A percentile compares a stretch with the other conserved stretches of the same genome.
These are phyloP conservation scores for Drymodes brunneopygia DNA, from an alignment of 2,113 vertebrate species.

Conservation along the genomic window DNA sequence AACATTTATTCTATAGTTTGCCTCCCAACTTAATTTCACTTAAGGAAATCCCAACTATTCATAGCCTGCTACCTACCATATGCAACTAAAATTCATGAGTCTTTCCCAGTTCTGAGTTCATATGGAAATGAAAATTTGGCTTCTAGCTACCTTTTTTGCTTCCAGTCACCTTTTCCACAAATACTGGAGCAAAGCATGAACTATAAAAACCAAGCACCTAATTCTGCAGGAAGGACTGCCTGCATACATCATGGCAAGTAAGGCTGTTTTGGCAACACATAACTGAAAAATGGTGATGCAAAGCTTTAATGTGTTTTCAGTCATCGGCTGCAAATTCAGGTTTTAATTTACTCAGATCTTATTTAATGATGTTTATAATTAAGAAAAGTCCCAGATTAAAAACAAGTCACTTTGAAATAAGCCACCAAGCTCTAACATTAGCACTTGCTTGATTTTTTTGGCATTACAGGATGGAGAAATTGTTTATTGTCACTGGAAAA, in stretches of 20 bases:
- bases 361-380: background rate
- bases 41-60: background rate
- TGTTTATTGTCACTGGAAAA: slow-evolving; percentile 81
- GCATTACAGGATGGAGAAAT: slow-evolving; percentile 80
- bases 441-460: slow-evolving; percentile 5
- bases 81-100: background rate
- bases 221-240: background rate
- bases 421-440: background rate
- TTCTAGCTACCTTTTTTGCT: background rate
- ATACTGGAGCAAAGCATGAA: background rate
- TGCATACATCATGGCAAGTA: background rate
- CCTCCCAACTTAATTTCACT: background rate
- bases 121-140: background rate
- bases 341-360: background rate
- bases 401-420: background rate
- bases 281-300: background rate
- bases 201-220: background rate
- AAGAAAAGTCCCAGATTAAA: background rate
- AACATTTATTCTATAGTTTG: background rate
- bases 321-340: background rate
- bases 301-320: background rate
- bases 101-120: background rate
- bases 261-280: background rate
- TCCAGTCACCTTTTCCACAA: background rate
- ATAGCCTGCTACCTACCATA: background rate